phyloP scores from a whole-genome alignment of 2,113 vertebrate species.

The Grallaria varia region DNA sequence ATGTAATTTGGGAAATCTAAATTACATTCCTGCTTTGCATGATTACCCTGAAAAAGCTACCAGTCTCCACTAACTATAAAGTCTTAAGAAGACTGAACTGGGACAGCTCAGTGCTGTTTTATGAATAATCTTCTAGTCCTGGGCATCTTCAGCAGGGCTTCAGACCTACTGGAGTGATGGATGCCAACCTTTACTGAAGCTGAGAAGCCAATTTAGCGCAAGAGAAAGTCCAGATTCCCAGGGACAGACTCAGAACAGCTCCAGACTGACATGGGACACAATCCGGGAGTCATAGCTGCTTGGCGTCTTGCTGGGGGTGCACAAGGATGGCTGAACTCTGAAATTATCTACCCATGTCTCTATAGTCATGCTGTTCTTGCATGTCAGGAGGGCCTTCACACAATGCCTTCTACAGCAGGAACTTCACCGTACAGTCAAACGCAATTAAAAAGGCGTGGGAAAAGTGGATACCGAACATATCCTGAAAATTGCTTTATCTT shows the following conservation, averaged over 20 bases:
- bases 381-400: neutral
- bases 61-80: neutral
- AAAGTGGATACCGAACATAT: neutral
- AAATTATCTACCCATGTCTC: neutral
- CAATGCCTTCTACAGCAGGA: neutral
- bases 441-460: neutral
- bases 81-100: neutral
- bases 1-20: neutral
- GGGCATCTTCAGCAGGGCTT: neutral
- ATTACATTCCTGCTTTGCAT: neutral
- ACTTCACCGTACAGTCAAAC: neutral
- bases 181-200: neutral
- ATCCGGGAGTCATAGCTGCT: neutral
- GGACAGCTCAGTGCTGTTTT: neutral
- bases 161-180: rapidly evolving
- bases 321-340: neutral
- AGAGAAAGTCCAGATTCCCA: neutral
- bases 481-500: neutral
- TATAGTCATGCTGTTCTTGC: rapidly evolving
- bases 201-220: neutral
- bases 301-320: neutral
- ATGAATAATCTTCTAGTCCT: neutral
- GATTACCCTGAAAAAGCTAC: neutral
- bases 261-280: neutral
- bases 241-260: neutral